These are phyloP conservation scores for Cairina moschata DNA, from an alignment of 2,113 vertebrate genomes.

Conservation along the genomic window DNA sequence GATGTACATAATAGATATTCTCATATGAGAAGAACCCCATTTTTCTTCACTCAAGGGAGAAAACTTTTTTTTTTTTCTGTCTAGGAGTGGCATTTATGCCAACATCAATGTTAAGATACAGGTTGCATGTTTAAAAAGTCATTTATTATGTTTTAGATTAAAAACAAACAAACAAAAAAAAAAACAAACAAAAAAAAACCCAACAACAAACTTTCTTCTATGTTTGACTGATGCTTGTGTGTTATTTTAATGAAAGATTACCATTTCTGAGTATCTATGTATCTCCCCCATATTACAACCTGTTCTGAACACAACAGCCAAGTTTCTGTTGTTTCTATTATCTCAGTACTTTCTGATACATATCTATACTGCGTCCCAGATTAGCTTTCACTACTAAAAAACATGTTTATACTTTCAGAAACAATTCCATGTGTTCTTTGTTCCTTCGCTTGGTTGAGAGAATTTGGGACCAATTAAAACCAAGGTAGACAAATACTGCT, in stretches of 20 bases:
- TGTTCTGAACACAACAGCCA: background rate
- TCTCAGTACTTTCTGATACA: background rate
- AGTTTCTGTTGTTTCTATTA: background rate
- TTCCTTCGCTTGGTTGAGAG: background rate
- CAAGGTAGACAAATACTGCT: background rate
- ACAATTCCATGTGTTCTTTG: background rate
- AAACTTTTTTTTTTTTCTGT: background rate
- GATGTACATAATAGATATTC: background rate
- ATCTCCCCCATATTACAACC: background rate
- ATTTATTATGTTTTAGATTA: background rate
- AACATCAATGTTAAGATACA: background rate
- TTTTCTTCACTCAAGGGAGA: background rate
- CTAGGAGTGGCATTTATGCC: background rate
- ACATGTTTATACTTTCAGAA: background rate
- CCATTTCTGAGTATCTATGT: background rate
- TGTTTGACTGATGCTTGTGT: background rate
- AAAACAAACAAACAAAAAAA: background rate
- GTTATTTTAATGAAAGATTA: background rate
- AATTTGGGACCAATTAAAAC: background rate
- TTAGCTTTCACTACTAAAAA: background rate
- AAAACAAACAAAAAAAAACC: background rate
- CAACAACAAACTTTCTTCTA: background rate
- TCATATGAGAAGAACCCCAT: background rate
- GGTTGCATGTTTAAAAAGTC: background rate
- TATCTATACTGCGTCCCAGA: background rate